phyloP scores from a whole-genome alignment of 2,797 vertebrate genomes.

The Anabacerthia variegaticeps region DNA sequence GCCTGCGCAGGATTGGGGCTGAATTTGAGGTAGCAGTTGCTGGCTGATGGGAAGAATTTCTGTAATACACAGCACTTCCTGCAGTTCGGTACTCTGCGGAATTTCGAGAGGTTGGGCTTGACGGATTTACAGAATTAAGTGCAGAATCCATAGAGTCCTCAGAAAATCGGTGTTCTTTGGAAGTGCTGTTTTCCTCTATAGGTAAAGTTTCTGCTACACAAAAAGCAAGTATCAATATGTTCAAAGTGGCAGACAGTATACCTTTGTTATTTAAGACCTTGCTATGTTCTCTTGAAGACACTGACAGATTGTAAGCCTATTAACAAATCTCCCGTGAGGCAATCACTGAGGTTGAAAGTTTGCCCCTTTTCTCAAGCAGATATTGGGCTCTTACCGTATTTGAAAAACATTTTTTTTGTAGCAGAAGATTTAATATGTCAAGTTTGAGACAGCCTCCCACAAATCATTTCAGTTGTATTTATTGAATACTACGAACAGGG shows the following conservation, averaged over 20 bases:
- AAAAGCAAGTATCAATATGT: background rate
- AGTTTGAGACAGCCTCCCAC: background rate
- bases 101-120: constrained; percentile 74
- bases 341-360: background rate
- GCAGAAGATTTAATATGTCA: background rate
- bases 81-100: constrained; percentile 77
- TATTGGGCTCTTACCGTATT: background rate
- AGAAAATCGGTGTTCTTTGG: constrained; percentile 85
- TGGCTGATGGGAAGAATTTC: constrained; percentile 57
- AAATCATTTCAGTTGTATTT: background rate
- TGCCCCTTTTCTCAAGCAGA: background rate
- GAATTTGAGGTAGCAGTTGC: constrained; percentile 70
- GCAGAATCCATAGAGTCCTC: constrained; percentile 85
- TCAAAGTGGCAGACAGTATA: background rate
- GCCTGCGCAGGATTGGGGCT: constrained; percentile 74
- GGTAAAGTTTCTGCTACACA: constrained; percentile 85
- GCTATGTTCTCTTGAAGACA: background rate
- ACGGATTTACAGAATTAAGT: constrained; percentile 84
- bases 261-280: background rate
- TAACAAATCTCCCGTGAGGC: background rate
- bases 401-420: background rate
- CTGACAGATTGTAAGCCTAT: background rate
- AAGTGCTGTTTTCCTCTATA: constrained; percentile 80
- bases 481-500: background rate
- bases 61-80: constrained; percentile 77